Evolutionary conservation across 2,113 vertebrate species (phyloP).

Genomic region (Ellobius talpinus): DNA sequence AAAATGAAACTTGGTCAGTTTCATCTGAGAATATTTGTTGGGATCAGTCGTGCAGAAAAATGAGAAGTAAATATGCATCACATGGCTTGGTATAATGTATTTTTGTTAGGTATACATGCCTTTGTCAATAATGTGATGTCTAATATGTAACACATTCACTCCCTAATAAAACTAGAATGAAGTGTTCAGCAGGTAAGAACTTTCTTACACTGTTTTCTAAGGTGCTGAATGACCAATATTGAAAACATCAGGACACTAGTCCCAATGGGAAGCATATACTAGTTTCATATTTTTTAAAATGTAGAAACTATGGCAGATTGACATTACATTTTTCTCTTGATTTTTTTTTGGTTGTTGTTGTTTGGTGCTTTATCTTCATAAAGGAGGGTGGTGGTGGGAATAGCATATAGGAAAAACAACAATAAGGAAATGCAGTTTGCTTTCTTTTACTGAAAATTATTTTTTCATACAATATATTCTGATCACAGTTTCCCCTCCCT

Average conservation of each 20-base stretch:
- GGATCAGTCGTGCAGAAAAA: not conserved
- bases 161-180: slow-evolving; percentile 5
- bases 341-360: not conserved
- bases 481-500: not conserved
- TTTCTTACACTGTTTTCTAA: slow-evolving; percentile 24
- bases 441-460: not conserved
- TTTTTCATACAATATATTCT: not conserved
- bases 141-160: not conserved
- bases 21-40: slow-evolving; percentile 12
- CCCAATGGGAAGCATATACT: not conserved
- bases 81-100: not conserved
- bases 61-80: not conserved
- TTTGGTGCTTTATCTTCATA: slow-evolving; percentile 24
- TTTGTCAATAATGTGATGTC: not conserved
- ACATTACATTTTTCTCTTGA: slow-evolving; percentile 25
- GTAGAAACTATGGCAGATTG: not conserved
- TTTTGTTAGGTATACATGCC: not conserved
- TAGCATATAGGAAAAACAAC: not conserved
- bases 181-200: not conserved
- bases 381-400: not conserved
- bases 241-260: not conserved
- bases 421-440: not conserved
- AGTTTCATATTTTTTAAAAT: not conserved
- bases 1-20: slow-evolving; percentile 48
- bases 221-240: slow-evolving; percentile 10